These are phyloP conservation scores for Echinometra lucunter DNA, from an alignment of 53 echinoderm and acorn worm genomes.

Conservation along the genomic window DNA sequence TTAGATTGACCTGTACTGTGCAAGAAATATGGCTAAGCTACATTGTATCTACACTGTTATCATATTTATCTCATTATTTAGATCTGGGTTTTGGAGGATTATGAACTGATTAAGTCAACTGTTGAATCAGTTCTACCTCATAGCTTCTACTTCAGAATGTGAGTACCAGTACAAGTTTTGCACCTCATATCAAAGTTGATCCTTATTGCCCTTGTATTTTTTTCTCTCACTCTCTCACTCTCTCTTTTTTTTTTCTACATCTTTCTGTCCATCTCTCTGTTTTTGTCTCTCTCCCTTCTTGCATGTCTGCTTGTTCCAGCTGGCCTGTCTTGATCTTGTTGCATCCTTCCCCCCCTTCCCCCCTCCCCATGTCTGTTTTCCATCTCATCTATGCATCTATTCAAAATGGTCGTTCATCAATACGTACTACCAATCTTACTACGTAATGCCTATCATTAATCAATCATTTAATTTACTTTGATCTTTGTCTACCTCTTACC, in stretches of 20 bases:
- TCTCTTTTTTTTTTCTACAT: background rate
- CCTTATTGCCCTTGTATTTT: too few relatives aligned
- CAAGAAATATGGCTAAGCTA: too few relatives aligned
- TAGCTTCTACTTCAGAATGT: constrained; percentile 57
- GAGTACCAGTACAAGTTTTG: background rate
- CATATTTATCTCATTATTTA: background rate
- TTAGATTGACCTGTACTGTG: too few relatives aligned
- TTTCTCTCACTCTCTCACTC: background rate
- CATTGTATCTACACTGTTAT: too few relatives aligned
- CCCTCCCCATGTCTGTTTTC: too few relatives aligned
- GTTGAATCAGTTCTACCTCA: constrained; percentile 25
- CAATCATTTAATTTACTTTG: background rate
- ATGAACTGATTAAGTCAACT: constrained; percentile 3
- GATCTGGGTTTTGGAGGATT: constrained; percentile 43
- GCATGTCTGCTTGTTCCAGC: too few relatives aligned
- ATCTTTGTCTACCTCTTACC: background rate
- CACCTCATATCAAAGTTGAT: too few relatives aligned
- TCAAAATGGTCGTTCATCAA: too few relatives aligned
- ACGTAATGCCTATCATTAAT: background rate
- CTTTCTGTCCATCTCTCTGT: background rate
- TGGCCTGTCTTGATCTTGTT: too few relatives aligned
- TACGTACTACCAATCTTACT: too few relatives aligned
- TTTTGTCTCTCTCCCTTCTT: too few relatives aligned
- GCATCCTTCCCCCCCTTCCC: background rate
- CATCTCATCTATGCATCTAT: too few relatives aligned